Conservation (phyloP, 2,797 vertebrate genomes). For the Clamator glandarius region DNA sequence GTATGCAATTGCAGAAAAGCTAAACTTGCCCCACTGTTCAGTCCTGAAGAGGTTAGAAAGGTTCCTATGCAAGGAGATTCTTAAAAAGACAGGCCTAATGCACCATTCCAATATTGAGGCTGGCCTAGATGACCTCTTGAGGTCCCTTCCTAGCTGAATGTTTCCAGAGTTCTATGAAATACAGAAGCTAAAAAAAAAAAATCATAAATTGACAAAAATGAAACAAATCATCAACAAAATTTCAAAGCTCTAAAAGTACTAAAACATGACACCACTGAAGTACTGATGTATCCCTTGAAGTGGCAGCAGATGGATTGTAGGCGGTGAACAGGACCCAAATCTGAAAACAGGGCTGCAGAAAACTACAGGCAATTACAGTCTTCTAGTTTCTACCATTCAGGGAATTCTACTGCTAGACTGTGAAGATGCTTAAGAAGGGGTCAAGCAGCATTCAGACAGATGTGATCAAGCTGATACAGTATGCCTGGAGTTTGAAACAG, state of each 20-base stretch:
- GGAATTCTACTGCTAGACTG: neutral
- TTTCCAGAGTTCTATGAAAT: neutral
- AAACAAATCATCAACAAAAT: neutral
- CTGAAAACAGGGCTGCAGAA: neutral
- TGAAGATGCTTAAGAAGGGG: neutral
- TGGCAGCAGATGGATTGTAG: slow-evolving; percentile 39
- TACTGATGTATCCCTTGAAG: neutral
- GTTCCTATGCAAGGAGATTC: neutral
- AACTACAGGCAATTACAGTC: neutral
- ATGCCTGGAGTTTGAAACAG: slow-evolving; percentile 36
- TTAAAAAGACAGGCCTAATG: neutral
- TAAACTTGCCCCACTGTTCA: neutral
- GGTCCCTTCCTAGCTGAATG: neutral
- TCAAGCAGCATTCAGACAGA: neutral
- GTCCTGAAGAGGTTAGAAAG: neutral
- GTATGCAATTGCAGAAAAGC: neutral
- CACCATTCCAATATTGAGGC: neutral
- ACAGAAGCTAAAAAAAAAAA: neutral
- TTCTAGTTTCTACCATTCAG: neutral
- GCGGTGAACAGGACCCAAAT: slow-evolving; percentile 7
- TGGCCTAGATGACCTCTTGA: neutral
- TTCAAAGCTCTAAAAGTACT: neutral
- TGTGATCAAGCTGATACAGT: slow-evolving; percentile 12
- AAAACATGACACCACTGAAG: neutral
- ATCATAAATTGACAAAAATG: neutral